Evolutionary conservation across 2,888 invertebrate genomes (phyloP).

Genomic region (Tanypteryx hageni): DNA sequence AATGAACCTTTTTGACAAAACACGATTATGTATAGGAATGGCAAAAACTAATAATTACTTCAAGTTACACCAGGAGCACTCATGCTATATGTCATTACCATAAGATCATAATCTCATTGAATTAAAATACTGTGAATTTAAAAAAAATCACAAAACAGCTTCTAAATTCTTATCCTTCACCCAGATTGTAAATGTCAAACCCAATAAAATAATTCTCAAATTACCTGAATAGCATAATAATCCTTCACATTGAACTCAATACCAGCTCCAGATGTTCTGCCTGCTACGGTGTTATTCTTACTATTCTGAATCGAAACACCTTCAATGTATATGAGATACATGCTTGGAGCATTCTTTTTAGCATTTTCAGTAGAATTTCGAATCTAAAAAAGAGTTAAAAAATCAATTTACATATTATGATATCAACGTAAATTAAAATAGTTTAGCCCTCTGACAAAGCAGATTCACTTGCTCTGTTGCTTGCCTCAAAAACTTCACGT

Average conservation of each 20-base stretch:
- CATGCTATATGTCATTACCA: too few relatives aligned
- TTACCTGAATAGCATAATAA: conserved; percentile 83
- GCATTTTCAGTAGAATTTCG: conserved; percentile 78
- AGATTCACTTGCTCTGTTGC: not conserved
- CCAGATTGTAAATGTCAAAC: too few relatives aligned
- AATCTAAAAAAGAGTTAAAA: not conserved
- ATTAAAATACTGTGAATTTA: too few relatives aligned
- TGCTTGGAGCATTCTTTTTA: conserved; percentile 78
- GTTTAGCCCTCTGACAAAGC: too few relatives aligned
- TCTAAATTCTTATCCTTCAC: too few relatives aligned
- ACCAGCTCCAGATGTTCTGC: conserved; percentile 74
- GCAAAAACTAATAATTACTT: too few relatives aligned
- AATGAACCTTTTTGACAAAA: too few relatives aligned
- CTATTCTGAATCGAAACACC: conserved; percentile 87
- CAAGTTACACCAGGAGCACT: too few relatives aligned
- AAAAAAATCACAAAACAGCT: too few relatives aligned
- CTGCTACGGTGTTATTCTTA: conserved; percentile 78
- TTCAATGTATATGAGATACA: conserved; percentile 87
- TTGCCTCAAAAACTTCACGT: not conserved
- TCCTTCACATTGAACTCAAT: conserved; percentile 85
- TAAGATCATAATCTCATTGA: too few relatives aligned
- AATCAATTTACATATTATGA: not conserved
- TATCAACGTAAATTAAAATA: not conserved
- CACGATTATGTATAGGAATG: too few relatives aligned
- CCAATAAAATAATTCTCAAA: too few relatives aligned